Percentiles rank a stretch among this genome's conserved stretches.
Evolutionary conservation across 2,888 invertebrate genomes (phyloP).

Genomic region (Thymelicus acteon): DNA sequence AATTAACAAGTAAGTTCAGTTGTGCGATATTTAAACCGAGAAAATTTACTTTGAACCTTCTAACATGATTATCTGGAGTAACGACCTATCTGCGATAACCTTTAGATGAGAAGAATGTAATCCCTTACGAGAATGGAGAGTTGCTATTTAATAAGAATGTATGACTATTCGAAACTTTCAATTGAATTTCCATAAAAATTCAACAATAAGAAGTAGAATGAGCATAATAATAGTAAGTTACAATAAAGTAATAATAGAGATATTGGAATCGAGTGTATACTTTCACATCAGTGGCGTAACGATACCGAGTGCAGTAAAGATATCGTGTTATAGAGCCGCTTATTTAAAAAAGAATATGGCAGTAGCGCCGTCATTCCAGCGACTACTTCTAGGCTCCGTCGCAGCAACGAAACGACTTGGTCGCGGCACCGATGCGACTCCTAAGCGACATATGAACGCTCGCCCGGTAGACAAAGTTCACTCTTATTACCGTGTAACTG

Average conservation of each 20-base stretch:
- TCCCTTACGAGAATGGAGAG: no score
- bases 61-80: no score
- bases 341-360: slow-evolving; percentile 44
- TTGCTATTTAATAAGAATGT: no score
- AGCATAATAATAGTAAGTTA: slow-evolving; percentile 26
- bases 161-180: no score
- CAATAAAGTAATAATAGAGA: slow-evolving; percentile 33
- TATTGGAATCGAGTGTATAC: slow-evolving; percentile 30
- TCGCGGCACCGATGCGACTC: slow-evolving; percentile 53
- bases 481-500: slow-evolving; percentile 35
- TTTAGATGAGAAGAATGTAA: no score
- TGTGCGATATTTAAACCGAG: no score
- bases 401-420: slow-evolving; percentile 67
- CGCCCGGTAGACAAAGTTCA: slow-evolving; percentile 25
- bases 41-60: no score
- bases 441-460: slow-evolving; percentile 46
- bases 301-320: slow-evolving; percentile 42
- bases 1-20: no score
- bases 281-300: slow-evolving; percentile 41
- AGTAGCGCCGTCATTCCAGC: slow-evolving; percentile 48
- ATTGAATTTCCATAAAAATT: neutral
- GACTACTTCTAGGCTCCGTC: slow-evolving; percentile 60
- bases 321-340: slow-evolving; percentile 41
- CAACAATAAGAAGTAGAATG: neutral
- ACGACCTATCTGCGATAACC: no score